A percentile compares a stretch with the other conserved stretches of the same genome.
Conservation (phyloP, 53 echinoderm and acorn worm genomes). For the Henricia sp. region DNA sequence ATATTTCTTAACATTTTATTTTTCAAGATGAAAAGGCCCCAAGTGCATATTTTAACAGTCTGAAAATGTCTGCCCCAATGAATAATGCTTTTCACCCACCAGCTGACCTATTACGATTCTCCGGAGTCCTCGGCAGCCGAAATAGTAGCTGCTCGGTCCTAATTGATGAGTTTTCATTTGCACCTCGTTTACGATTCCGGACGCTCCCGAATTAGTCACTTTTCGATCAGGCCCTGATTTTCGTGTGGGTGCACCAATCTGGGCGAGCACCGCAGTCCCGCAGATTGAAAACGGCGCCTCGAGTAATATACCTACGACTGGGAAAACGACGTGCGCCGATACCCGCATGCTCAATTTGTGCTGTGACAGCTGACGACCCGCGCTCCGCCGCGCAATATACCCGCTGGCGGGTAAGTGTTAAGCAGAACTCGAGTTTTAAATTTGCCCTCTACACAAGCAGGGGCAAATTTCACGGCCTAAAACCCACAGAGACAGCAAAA, state of each 20-base stretch:
- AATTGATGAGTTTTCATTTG: slow-evolving; percentile 33
- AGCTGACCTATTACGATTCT: too few relatives aligned
- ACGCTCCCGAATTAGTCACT: slow-evolving; percentile 41
- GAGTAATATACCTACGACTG: slow-evolving; percentile 14
- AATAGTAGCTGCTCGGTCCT: not conserved
- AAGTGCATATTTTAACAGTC: too few relatives aligned
- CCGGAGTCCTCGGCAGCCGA: too few relatives aligned
- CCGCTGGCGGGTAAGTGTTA: slow-evolving; percentile 21
- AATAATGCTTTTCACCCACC: too few relatives aligned
- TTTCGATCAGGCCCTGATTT: not conserved
- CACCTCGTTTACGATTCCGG: slow-evolving; percentile 40
- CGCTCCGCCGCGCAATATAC: not conserved
- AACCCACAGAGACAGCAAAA: slow-evolving; percentile 8
- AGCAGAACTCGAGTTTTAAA: slow-evolving; percentile 24
- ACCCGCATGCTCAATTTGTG: slow-evolving; percentile 49
- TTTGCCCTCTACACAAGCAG: slow-evolving; percentile 26
- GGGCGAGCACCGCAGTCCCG: not conserved
- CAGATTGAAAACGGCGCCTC: slow-evolving; percentile 57
- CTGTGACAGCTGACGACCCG: slow-evolving; percentile 51
- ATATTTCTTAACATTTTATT: too few relatives aligned
- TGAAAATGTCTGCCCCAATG: too few relatives aligned
- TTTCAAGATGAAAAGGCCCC: too few relatives aligned
- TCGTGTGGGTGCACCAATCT: slow-evolving; percentile 5
- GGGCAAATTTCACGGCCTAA: slow-evolving; percentile 33
- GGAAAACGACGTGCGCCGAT: not conserved